These are phyloP conservation scores for Diplogasteroides magnus DNA, from an alignment of 1,140 invertebrate genomes.

Conservation along the genomic window DNA sequence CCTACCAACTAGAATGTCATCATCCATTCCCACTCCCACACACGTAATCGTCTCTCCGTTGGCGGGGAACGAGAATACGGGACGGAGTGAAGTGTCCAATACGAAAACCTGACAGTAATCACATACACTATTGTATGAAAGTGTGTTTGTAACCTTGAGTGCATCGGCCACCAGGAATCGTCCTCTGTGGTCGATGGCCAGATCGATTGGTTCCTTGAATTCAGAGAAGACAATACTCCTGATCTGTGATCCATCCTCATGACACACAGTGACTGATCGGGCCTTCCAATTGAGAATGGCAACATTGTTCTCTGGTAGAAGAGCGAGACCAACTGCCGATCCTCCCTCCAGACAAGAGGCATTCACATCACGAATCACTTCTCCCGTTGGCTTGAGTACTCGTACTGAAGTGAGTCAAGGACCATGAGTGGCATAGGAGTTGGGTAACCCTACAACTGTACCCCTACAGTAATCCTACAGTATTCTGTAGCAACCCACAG, in stretches of 20 bases:
- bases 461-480: too few relatives aligned
- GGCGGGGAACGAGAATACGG: constrained; percentile 19
- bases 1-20: constrained; percentile 25
- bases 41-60: constrained; percentile 16
- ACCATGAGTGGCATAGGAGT: neutral
- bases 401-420: constrained; percentile 10
- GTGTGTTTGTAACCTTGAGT: neutral
- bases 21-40: constrained; percentile 20
- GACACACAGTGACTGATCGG: constrained; percentile 12
- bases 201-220: constrained; percentile 18
- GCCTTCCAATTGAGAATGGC: constrained; percentile 23
- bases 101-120: constrained; percentile 18
- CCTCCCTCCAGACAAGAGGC: constrained; percentile 11
- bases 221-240: constrained; percentile 22
- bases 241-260: neutral
- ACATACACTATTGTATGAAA: neutral
- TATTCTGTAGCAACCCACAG: too few relatives aligned
- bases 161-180: constrained; percentile 26
- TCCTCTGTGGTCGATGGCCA: constrained; percentile 22
- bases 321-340: constrained; percentile 19
- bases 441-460: neutral
- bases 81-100: constrained; percentile 18
- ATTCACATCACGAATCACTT: constrained; percentile 18
- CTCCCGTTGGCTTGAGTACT: constrained; percentile 12
- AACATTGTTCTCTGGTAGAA: constrained; percentile 12